Evolutionary conservation across 2,888 invertebrate species (phyloP).

Genomic region (Margaritifera margaritifera): DNA sequence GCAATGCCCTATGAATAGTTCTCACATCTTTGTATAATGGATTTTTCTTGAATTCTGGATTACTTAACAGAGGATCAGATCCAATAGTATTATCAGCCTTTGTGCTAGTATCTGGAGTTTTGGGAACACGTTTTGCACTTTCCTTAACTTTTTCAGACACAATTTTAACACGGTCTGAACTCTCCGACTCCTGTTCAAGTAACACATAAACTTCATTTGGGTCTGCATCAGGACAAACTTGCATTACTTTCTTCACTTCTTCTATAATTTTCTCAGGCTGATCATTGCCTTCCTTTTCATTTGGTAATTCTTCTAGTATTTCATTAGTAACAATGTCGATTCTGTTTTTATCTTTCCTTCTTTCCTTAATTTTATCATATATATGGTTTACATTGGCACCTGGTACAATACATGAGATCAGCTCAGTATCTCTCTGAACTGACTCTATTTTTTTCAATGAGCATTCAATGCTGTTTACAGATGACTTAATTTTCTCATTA

Average conservation of each 20-base stretch:
- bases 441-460: conserved; percentile 43
- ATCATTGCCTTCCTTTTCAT: background rate
- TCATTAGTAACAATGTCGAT: conserved; percentile 55
- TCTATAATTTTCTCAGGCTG: conserved; percentile 22
- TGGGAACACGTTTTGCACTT: conserved; percentile 6
- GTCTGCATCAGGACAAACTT: conserved; percentile 32
- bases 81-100: conserved; percentile 2
- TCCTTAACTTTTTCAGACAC: conserved; percentile 19
- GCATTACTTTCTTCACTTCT: conserved; percentile 45
- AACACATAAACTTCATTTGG: conserved; percentile 39
- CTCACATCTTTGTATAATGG: conserved; percentile 61
- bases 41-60: conserved; percentile 51
- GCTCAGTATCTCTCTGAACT: conserved; percentile 49
- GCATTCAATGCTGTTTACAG: no score
- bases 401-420: conserved; percentile 43
- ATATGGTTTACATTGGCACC: conserved; percentile 40
- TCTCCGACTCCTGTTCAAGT: conserved; percentile 27
- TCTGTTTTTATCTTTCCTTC: conserved; percentile 44
- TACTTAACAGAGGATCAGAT: conserved; percentile 33
- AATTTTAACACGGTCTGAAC: conserved; percentile 28
- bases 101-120: conserved; percentile 1
- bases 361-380: conserved; percentile 44
- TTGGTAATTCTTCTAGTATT: conserved; percentile 40
- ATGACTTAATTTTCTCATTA: no score
- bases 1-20: conserved; percentile 59